These are phyloP conservation scores for Tenualosa thibaudeaui DNA, from an alignment of 2,797 vertebrate genomes.

Conservation along the genomic window DNA sequence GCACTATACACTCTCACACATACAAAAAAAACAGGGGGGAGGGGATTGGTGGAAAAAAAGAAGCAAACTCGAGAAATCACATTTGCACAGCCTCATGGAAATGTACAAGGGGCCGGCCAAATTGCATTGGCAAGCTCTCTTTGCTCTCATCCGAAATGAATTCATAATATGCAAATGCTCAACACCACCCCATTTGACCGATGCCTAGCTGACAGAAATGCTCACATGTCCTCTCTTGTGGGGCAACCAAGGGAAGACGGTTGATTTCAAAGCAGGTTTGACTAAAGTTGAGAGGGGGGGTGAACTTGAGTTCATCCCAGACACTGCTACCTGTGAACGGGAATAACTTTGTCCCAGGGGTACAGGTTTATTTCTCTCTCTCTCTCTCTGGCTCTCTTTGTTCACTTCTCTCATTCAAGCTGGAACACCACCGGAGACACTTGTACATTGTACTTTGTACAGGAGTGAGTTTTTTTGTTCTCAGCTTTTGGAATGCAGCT, in stretches of 20 bases:
- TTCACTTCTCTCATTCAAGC: background rate
- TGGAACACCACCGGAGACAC: background rate
- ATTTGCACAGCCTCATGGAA: constrained; percentile 12
- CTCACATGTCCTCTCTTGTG: background rate
- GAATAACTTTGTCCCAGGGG: background rate
- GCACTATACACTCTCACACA: background rate
- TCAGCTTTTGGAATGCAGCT: background rate
- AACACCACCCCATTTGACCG: constrained; percentile 8
- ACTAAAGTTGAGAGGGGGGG: background rate
- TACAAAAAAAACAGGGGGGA: background rate
- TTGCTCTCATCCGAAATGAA: background rate
- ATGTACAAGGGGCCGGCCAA: constrained; percentile 6
- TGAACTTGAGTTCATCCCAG: background rate
- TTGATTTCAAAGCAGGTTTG: constrained; percentile 20
- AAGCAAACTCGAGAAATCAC: constrained; percentile 16
- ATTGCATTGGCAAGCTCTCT: constrained; percentile 22
- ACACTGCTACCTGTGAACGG: background rate
- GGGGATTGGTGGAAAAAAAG: background rate
- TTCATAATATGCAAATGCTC: constrained; percentile 23
- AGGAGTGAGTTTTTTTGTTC: background rate
- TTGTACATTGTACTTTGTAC: background rate
- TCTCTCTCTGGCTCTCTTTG: background rate
- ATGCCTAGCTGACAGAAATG: background rate
- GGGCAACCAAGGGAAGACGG: background rate
- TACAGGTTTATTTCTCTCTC: background rate